Conservation (phyloP, 2,888 invertebrate genomes). For the Minunthozetes semirufus region DNA sequence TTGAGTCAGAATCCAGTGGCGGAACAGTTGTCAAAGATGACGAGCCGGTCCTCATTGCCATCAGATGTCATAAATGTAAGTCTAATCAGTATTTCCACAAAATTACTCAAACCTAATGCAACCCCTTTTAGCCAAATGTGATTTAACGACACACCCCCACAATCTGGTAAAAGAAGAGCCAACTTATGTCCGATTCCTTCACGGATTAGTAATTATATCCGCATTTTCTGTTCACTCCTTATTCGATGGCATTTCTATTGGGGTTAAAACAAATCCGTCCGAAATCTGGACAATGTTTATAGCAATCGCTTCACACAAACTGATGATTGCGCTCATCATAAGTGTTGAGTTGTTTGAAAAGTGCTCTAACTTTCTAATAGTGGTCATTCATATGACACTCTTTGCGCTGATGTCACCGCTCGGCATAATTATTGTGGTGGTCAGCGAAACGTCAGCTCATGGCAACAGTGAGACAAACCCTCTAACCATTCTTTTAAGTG, state of each 20-base stretch:
- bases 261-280: not conserved
- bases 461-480: not conserved
- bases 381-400: not conserved
- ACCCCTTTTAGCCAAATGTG: slow-evolving; percentile 14
- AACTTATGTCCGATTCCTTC: slow-evolving; percentile 12
- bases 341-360: slow-evolving; percentile 34
- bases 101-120: not conserved
- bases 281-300: slow-evolving; percentile 36
- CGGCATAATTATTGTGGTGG: slow-evolving; percentile 4
- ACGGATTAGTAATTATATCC: slow-evolving; percentile 32
- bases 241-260: slow-evolving; percentile 37
- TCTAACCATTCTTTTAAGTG: slow-evolving; percentile 33
- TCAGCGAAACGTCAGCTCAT: not conserved
- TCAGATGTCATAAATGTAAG: not conserved
- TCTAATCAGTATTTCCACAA: too few species aligned
- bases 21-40: not conserved
- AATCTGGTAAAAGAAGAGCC: not conserved
- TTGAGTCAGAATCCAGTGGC: not conserved
- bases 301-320: slow-evolving; percentile 34
- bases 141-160: not conserved
- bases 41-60: slow-evolving; percentile 15
- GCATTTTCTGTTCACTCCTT: slow-evolving; percentile 35
- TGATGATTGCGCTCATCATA: slow-evolving; percentile 35
- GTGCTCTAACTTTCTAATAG: slow-evolving; percentile 5
- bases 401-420: slow-evolving; percentile 22